A percentile compares a stretch with the other conserved stretches of the same genome.
phyloP scores from a whole-genome alignment of 2,113 vertebrate species.

The Engraulis encrasicolus region DNA sequence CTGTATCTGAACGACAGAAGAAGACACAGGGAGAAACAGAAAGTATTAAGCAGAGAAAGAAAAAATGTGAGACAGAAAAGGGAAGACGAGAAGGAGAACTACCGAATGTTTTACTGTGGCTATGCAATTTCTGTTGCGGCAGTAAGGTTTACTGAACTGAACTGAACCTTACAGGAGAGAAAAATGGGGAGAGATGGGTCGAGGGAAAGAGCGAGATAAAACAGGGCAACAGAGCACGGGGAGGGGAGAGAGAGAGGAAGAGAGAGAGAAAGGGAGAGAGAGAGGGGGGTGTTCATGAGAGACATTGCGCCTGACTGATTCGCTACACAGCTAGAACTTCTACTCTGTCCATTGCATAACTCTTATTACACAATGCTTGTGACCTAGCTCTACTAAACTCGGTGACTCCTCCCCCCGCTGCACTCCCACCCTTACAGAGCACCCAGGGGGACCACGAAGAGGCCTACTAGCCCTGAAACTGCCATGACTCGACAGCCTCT shows the following conservation, averaged over 20 bases:
- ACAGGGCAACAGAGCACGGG: no score
- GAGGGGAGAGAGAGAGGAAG: neutral
- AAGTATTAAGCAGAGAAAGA: neutral
- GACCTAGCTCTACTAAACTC: constrained; percentile 7
- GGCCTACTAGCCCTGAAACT: neutral
- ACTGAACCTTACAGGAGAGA: neutral
- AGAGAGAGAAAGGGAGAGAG: neutral
- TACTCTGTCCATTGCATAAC: neutral
- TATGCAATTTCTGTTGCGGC: neutral
- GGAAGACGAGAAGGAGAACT: neutral
- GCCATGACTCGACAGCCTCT: neutral
- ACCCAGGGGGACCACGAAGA: neutral
- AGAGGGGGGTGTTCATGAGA: neutral
- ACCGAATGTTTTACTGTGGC: neutral
- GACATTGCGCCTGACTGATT: neutral
- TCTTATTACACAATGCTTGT: neutral
- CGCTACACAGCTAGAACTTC: neutral
- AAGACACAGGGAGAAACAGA: neutral
- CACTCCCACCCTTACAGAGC: neutral
- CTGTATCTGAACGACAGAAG: neutral
- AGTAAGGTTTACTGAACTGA: neutral
- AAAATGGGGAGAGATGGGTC: neutral
- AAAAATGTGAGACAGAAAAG: neutral
- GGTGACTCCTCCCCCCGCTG: neutral
- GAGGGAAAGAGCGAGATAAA: neutral